phyloP scores from a whole-genome alignment of 1,140 invertebrate genomes.

The Steinernema khuongi region DNA sequence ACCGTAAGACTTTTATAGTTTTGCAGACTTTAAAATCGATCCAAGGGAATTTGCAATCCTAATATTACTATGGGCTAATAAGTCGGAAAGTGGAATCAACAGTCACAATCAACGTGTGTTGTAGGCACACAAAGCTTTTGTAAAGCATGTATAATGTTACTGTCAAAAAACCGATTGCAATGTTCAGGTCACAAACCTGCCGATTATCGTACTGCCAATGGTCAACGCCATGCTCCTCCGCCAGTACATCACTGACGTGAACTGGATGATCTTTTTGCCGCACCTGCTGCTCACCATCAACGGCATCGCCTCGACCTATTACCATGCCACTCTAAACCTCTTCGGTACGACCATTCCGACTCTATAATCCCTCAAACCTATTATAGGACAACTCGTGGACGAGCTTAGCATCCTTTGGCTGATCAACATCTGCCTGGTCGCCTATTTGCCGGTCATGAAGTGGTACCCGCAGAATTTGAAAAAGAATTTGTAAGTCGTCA shows the following conservation, averaged over 20 bases:
- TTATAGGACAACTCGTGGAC: slow-evolving; percentile 56
- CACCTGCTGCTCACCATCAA: slow-evolving; percentile 52
- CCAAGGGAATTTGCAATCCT: no score
- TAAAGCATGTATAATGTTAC: background rate
- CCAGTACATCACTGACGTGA: slow-evolving; percentile 49
- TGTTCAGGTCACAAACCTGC: slow-evolving; percentile 50
- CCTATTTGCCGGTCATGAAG: slow-evolving; percentile 51
- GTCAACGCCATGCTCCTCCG: slow-evolving; percentile 48
- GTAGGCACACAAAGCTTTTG: background rate
- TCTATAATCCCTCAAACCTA: background rate
- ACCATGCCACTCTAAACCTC: slow-evolving; percentile 53
- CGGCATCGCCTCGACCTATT: slow-evolving; percentile 54
- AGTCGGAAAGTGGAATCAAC: no score
- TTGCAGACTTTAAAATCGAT: background rate
- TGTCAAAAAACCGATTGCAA: background rate
- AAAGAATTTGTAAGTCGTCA: slow-evolving; percentile 40
- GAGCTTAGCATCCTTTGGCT: slow-evolving; percentile 51
- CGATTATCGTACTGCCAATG: slow-evolving; percentile 52
- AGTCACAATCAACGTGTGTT: background rate
- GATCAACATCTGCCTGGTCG: slow-evolving; percentile 51
- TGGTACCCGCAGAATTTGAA: slow-evolving; percentile 40
- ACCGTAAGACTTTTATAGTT: slow-evolving; percentile 26
- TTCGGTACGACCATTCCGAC: slow-evolving; percentile 36
- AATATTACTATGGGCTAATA: no score
- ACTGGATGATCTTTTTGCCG: slow-evolving; percentile 44